These are phyloP conservation scores for Sericinus montela DNA, from an alignment of 2,888 invertebrate species.

Conservation along the genomic window DNA sequence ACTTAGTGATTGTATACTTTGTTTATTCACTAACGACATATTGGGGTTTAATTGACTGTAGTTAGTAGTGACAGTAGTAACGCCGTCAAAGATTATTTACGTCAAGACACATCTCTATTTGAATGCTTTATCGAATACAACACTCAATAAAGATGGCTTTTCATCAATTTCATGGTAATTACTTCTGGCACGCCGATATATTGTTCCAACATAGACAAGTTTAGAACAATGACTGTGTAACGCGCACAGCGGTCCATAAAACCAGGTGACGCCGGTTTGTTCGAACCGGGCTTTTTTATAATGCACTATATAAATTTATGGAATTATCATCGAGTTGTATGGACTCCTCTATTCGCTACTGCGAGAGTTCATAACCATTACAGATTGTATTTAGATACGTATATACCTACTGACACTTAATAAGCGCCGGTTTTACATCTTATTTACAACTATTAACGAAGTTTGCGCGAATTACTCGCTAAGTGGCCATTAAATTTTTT, in stretches of 20 bases:
- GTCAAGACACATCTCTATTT: constrained; percentile 56
- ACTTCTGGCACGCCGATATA: constrained; percentile 40
- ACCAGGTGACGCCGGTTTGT: constrained; percentile 69
- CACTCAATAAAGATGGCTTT: constrained; percentile 47
- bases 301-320: constrained; percentile 77
- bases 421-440: constrained; percentile 7
- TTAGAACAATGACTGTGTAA: constrained; percentile 52
- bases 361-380: constrained; percentile 70
- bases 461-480: constrained; percentile 9
- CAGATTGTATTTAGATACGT: constrained; percentile 67
- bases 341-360: constrained; percentile 63
- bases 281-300: constrained; percentile 64
- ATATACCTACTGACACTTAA: constrained; percentile 16
- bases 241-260: constrained; percentile 58
- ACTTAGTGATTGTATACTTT: too few relatives aligned
- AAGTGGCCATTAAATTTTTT: background rate
- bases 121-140: constrained; percentile 37
- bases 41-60: constrained; percentile 56
- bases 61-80: constrained; percentile 29
- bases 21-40: constrained; percentile 58
- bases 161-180: constrained; percentile 63
- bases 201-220: constrained; percentile 25
- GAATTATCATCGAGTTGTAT: constrained; percentile 77
- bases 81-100: constrained; percentile 29
- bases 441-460: constrained; percentile 6